Conservation (phyloP, 2,797 vertebrate genomes). For the Chelmon rostratus region DNA sequence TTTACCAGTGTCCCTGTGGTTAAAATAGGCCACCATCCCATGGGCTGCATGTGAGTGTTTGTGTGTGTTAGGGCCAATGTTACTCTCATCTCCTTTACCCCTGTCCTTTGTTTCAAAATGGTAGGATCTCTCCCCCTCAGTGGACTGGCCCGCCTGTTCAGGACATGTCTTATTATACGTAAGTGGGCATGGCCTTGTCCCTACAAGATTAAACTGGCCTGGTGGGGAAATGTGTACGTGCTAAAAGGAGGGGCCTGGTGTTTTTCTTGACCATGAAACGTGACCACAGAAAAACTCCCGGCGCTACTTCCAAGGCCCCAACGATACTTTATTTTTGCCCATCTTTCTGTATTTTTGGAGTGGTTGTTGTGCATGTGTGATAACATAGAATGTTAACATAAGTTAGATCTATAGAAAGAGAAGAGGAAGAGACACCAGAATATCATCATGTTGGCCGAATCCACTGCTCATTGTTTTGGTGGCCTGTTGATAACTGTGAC, state of each 20-base stretch:
- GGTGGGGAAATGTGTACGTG: conserved; percentile 47
- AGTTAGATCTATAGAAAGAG: neutral
- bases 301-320: conserved; percentile 15
- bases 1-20: conserved; percentile 9
- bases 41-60: conserved; percentile 41
- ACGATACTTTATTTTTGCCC: conserved; percentile 14
- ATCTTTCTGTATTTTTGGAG: conserved; percentile 10
- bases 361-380: conserved; percentile 29
- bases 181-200: conserved; percentile 78
- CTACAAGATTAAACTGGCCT: conserved; percentile 40
- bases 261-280: conserved; percentile 37
- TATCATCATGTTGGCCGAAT: neutral
- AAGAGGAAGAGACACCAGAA: neutral
- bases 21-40: conserved; percentile 20
- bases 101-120: conserved; percentile 73
- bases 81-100: conserved; percentile 70
- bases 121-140: conserved; percentile 86
- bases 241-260: conserved; percentile 9
- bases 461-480: neutral
- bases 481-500: neutral
- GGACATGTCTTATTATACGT: conserved; percentile 87
- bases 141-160: conserved; percentile 80
- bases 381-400: neutral
- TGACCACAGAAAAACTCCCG: conserved; percentile 33
- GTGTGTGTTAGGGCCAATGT: conserved; percentile 51